phyloP scores from a whole-genome alignment of 2,797 vertebrate species.

The Sandelia bainsii region DNA sequence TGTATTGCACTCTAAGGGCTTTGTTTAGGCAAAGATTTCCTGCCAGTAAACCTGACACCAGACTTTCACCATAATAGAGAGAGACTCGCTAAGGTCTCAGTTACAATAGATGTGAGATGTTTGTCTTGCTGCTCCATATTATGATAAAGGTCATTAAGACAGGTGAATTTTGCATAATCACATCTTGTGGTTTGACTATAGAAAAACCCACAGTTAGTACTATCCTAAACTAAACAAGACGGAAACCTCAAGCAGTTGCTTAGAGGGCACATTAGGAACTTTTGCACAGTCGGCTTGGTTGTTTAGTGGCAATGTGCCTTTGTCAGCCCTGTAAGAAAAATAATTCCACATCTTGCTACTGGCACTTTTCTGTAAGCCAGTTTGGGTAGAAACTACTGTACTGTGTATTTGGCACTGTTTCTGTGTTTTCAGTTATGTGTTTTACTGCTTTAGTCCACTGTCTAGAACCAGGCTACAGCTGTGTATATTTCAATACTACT shows the following conservation, averaged over 20 bases:
- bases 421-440: not conserved
- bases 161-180: not conserved
- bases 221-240: not conserved
- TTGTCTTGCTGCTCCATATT: constrained; percentile 1
- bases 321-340: not conserved
- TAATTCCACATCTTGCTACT: not conserved
- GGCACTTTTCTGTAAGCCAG: constrained; percentile 1
- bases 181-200: not conserved
- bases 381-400: constrained; percentile 6
- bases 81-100: constrained; percentile 14
- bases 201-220: not conserved
- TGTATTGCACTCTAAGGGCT: constrained; percentile 20
- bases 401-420: not conserved
- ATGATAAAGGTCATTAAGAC: not conserved
- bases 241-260: not conserved
- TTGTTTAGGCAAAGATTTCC: constrained; percentile 22
- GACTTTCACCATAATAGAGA: constrained; percentile 27
- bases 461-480: constrained; percentile 1
- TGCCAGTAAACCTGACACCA: constrained; percentile 37
- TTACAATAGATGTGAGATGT: not conserved
- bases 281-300: not conserved
- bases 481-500: not conserved
- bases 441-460: not conserved
- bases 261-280: not conserved
- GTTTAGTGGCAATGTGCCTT: not conserved